phyloP scores from a whole-genome alignment of 2,888 invertebrate genomes.

The Synergus umbraculus region DNA sequence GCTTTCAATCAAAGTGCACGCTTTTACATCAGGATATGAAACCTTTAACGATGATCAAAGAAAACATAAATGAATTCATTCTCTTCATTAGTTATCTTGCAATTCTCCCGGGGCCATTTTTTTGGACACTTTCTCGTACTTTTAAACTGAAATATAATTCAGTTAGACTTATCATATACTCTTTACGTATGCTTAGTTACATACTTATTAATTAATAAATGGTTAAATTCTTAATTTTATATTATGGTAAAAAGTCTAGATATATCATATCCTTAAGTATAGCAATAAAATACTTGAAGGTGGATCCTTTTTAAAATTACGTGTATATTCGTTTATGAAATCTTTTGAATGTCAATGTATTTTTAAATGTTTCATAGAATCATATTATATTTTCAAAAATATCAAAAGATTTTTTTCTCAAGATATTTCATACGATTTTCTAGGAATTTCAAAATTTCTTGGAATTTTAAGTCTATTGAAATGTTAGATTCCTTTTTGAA shows the following conservation, averaged over 20 bases:
- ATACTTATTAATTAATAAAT: neutral
- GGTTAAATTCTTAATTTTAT: neutral
- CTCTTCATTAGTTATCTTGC: neutral
- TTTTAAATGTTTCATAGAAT: too few relatives aligned
- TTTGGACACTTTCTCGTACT: neutral
- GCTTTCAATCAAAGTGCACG: neutral
- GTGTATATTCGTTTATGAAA: too few relatives aligned
- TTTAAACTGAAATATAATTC: neutral
- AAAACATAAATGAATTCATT: neutral
- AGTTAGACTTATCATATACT: neutral
- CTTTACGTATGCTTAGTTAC: neutral
- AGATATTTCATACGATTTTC: too few relatives aligned
- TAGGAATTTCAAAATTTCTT: too few relatives aligned
- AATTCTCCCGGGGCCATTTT: constrained; percentile 3
- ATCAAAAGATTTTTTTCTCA: too few relatives aligned
- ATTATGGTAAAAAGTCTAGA: neutral
- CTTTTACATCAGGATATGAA: neutral
- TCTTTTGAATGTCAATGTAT: too few relatives aligned
- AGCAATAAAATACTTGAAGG: too few relatives aligned
- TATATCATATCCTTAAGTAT: too few relatives aligned
- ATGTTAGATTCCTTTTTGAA: too few relatives aligned
- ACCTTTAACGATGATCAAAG: neutral
- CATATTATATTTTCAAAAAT: too few relatives aligned
- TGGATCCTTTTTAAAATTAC: too few relatives aligned
- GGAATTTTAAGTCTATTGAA: too few relatives aligned